Percentiles rank a stretch among this genome's conserved stretches.
Conservation (phyloP, 2,888 invertebrate species). For the Seira musarum region DNA sequence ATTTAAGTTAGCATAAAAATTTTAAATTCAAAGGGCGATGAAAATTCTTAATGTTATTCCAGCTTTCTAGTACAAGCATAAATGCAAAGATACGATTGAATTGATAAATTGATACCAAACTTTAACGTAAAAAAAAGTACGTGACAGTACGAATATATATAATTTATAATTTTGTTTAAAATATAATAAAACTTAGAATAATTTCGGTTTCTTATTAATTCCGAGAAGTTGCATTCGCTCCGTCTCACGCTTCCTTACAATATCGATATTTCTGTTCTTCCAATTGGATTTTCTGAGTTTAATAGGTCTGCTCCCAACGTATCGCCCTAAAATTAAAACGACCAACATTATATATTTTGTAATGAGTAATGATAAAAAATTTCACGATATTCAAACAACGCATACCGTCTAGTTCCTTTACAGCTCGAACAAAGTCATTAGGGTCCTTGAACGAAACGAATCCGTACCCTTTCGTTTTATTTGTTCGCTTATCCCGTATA, state of each 20-base stretch:
- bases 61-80: no score
- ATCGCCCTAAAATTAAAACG: slow-evolving; percentile 81
- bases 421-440: slow-evolving; percentile 96
- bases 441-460: slow-evolving; percentile 99
- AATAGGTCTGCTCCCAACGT: slow-evolving; percentile 98
- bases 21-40: no score
- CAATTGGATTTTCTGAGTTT: slow-evolving; percentile 97
- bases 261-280: slow-evolving; percentile 93
- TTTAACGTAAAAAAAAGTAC: no score
- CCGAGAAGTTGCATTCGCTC: slow-evolving; percentile 76
- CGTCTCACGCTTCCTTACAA: slow-evolving; percentile 95
- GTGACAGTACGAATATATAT: no score
- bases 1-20: no score
- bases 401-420: slow-evolving; percentile 99
- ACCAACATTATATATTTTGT: neutral
- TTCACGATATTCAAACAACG: neutral
- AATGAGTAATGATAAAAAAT: slow-evolving; percentile 10
- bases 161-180: neutral
- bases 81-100: no score
- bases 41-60: no score
- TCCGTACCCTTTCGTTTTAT: slow-evolving; percentile 99
- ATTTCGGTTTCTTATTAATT: slow-evolving; percentile 58
- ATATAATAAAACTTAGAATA: slow-evolving; percentile 32
- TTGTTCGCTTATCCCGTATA: slow-evolving; percentile 94
- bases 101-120: no score